Conservation (phyloP, 2,113 vertebrate genomes). For the Cepphus grylle region DNA sequence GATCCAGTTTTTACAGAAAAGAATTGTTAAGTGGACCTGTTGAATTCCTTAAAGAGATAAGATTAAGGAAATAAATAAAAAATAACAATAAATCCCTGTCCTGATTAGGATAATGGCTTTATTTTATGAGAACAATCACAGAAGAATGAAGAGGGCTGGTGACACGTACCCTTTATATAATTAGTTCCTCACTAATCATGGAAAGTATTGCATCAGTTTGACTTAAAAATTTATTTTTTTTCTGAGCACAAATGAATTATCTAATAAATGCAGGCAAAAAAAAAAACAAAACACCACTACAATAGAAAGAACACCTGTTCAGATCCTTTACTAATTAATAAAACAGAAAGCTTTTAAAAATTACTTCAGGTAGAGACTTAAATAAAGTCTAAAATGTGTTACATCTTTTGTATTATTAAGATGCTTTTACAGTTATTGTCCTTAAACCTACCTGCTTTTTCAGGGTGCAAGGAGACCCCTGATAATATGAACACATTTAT, state of each 20-base stretch:
- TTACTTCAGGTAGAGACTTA: neutral
- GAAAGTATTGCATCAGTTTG: neutral
- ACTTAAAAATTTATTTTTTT: neutral
- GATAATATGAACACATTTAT: neutral
- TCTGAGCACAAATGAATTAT: slow-evolving; percentile 8
- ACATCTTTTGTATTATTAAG: neutral
- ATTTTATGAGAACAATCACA: neutral
- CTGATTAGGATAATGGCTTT: neutral
- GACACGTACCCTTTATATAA: neutral
- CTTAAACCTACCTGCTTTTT: neutral
- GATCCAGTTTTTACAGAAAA: neutral
- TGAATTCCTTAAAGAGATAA: neutral
- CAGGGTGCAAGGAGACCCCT: neutral
- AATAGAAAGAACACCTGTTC: neutral
- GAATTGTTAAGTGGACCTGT: neutral
- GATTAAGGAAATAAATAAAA: neutral
- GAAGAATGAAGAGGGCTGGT: neutral
- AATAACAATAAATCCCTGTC: neutral
- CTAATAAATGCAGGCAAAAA: neutral
- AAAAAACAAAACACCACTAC: neutral
- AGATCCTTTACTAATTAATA: neutral
- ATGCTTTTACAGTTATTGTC: neutral
- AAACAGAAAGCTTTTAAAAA: neutral
- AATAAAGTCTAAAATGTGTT: neutral
- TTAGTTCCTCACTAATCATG: neutral